Percentiles rank a stretch among this genome's conserved stretches.
phyloP scores from a whole-genome alignment of 2,888 invertebrate species.

The Palloptera scutellata region DNA sequence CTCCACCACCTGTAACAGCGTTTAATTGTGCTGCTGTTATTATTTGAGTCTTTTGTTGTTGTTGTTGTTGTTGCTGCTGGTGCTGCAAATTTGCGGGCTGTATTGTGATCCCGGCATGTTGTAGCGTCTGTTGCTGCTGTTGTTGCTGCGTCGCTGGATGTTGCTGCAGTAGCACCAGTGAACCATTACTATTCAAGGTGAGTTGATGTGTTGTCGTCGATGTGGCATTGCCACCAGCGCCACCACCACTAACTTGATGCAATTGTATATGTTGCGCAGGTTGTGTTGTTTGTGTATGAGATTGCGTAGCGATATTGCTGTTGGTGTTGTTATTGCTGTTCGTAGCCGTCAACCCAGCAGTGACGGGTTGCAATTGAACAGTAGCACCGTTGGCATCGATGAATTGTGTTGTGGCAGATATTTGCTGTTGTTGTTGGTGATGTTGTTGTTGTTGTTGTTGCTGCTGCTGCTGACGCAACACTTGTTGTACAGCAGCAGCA shows the following conservation, averaged over 20 bases:
- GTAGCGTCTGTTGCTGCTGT: slow-evolving; percentile 46
- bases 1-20: slow-evolving; percentile 57
- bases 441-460: slow-evolving; percentile 48
- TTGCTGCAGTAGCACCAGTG: slow-evolving; percentile 60
- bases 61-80: slow-evolving; percentile 46
- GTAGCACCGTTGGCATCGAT: slow-evolving; percentile 52
- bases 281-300: slow-evolving; percentile 29
- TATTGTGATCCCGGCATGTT: slow-evolving; percentile 60
- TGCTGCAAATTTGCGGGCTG: slow-evolving; percentile 59
- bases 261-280: slow-evolving; percentile 49
- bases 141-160: slow-evolving; percentile 46
- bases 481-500: slow-evolving; percentile 55
- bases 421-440: slow-evolving; percentile 40
- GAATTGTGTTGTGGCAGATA: slow-evolving; percentile 43
- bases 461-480: slow-evolving; percentile 53
- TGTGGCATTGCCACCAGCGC: slow-evolving; percentile 31
- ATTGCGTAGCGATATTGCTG: slow-evolving; percentile 31
- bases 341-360: neutral
- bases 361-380: slow-evolving; percentile 48
- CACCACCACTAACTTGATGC: slow-evolving; percentile 45
- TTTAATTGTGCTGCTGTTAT: slow-evolving; percentile 48
- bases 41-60: slow-evolving; percentile 47
- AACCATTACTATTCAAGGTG: slow-evolving; percentile 59
- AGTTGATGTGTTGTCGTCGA: slow-evolving; percentile 58
- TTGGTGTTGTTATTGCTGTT: slow-evolving; percentile 34